Base-by-base conservation (phyloP, 2,797 vertebrate species). In the Rhincodon typus region DNA sequence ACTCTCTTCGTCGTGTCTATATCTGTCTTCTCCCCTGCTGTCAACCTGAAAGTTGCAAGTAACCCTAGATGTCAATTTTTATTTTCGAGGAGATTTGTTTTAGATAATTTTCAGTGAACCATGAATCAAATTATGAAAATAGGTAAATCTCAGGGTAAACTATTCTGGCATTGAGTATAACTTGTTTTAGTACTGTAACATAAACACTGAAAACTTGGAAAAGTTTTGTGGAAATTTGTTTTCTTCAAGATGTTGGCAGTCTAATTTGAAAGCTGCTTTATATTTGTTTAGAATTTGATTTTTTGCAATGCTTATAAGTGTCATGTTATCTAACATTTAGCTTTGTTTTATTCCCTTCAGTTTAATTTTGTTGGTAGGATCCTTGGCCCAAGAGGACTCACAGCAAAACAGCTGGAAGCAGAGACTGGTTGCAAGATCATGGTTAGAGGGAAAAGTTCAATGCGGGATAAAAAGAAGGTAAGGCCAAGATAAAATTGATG, bases 401-500 rank as follows among this genome's bases (percentile, higher is more conserved):
- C 98, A 34, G 98, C 98, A 96, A 98, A 98, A 97, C 98, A 98
- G 97, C 96, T 98, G 97, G 98, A 98, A 97, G 98, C 98, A 96
- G 98, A 98, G 96, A 98, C 98, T 2, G 98, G 98, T 96, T 98
- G 98, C 97, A 98, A 98, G 97, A 98, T 98, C 97, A 98, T 98
- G 98, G 98, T 98, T 96, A 97, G 98, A 97, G 98, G 98, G 95
- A 98, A 98, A 96, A 98, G 98, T 97, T 98, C 98, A 96, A 98
- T 98, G 98, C 97, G 98, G 96, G 98, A 98, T 97, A 98, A 97
- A 96, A 98, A 98, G 97, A 98, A 98, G 98, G 98, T 98, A 97
- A 97, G 97, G 67, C 74, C 87, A 46, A 50, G 38, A 23, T 46
- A 50, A 86, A 21, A 82, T 86, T 46, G 5, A 25, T 86, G 42